These are phyloP conservation scores for Columba janthina DNA, from an alignment of 2,113 vertebrate species.

Conservation along the genomic window DNA sequence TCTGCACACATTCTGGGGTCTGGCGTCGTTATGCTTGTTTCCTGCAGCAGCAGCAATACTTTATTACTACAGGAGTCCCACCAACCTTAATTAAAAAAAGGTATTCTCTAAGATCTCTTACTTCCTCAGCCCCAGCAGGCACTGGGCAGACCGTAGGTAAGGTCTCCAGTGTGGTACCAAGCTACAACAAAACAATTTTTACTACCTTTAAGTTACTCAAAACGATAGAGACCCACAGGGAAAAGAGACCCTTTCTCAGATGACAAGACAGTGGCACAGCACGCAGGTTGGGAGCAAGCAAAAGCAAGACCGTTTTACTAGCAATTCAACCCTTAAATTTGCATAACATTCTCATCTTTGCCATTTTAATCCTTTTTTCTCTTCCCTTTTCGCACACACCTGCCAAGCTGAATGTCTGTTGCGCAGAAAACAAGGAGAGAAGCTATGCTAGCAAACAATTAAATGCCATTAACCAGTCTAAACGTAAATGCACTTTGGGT, in stretches of 20 bases:
- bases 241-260: neutral
- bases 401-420: neutral
- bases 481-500: neutral
- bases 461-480: neutral
- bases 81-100: neutral
- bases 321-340: neutral
- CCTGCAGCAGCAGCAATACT: neutral
- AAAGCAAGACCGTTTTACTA: neutral
- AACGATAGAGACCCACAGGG: neutral
- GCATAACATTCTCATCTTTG: neutral
- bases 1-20: neutral
- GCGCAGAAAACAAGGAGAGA: neutral
- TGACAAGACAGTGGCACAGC: accelerated
- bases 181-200: neutral
- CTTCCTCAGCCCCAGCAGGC: neutral
- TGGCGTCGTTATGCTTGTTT: neutral
- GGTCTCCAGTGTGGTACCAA: neutral
- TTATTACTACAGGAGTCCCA: neutral
- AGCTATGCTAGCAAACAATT: neutral
- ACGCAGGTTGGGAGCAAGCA: neutral
- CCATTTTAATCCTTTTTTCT: neutral
- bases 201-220: neutral
- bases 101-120: neutral
- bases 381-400: neutral
- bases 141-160: neutral